Base-by-base conservation (phyloP, 2,113 vertebrate genomes). In the Paradoxurus hermaphroditus region DNA sequence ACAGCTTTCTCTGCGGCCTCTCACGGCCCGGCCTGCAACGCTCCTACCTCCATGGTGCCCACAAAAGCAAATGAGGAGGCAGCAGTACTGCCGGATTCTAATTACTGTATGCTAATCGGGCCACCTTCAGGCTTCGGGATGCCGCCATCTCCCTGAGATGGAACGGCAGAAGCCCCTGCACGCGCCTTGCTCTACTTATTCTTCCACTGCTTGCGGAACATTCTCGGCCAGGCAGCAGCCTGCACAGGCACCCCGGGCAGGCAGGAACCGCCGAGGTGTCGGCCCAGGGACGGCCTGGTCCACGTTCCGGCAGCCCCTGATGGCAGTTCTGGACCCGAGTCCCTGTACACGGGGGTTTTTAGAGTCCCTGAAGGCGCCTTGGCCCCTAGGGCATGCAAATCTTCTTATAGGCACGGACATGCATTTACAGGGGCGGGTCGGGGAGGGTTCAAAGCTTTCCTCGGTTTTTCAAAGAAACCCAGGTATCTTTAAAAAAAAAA, bases 31-130 rank as follows among this genome's bases (percentile, higher is more conserved):
- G 1, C 1, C 86, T 81, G 67, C 49, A 93, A 65, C 0, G 10
- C 59, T 0, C 0, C 91, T 51, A 59, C 95, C 62, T 92, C 90
- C 75, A 6, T 3, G 4, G 31, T 56, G 79, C 95, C 90, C 96
- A 94, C 87, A 88, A n/a, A 97, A 97, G 92, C 51, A 97, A 98
- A 93, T 34, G 93, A 95, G 94, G 91, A 95, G 96, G 85, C 65
- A 95, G 90, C 65, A 2, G 85, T 56, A 72, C 39, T 75, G 59
- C 96, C 44, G 12, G 8, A 65, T 97, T 98, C 97, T 98, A 98
- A 98, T 98, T 97, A 98, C 63, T 7, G 4, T 90, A 84, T 98
- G 96, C 97, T 98, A 98, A 98, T 97, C 95, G 95, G 96, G 95
- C 95, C 97, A 95, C 97, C 98, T 98, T 98, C 97, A 96, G 94